Percentiles rank a stretch among this genome's conserved stretches.
Evolutionary conservation across 2,113 vertebrate genomes (phyloP).

Genomic region (Ibidorhyncha struthersii): DNA sequence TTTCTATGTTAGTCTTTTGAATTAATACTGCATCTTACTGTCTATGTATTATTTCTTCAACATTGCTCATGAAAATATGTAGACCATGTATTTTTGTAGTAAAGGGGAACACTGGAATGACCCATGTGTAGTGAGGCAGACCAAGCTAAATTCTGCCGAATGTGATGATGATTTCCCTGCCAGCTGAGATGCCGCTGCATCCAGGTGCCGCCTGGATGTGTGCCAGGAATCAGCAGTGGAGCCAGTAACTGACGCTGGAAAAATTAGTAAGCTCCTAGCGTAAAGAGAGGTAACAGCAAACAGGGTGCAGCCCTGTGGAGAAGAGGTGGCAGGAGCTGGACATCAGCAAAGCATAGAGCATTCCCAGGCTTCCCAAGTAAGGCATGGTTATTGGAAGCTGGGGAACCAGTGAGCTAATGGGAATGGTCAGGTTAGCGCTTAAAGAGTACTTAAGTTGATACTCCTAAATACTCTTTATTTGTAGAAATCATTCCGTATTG

Average conservation of each 20-base stretch:
- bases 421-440: background rate
- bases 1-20: background rate
- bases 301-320: fast-evolving
- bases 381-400: background rate
- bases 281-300: background rate
- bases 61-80: background rate
- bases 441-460: background rate
- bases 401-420: background rate
- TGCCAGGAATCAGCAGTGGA: background rate
- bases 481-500: background rate
- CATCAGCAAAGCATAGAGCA: background rate
- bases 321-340: background rate
- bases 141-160: background rate
- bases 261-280: background rate
- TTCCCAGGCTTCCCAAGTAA: background rate
- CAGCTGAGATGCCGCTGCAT: background rate
- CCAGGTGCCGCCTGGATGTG: background rate
- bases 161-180: background rate
- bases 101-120: background rate
- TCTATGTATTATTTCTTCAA: background rate
- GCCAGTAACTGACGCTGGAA: background rate
- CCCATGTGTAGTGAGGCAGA: background rate
- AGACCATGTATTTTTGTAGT: background rate
- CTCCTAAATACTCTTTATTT: background rate
- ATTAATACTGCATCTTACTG: background rate